A percentile compares a stretch with the other conserved stretches of the same genome.
Evolutionary conservation across 2,888 invertebrate species (phyloP).

Genomic region (Agrotis ipsilon): DNA sequence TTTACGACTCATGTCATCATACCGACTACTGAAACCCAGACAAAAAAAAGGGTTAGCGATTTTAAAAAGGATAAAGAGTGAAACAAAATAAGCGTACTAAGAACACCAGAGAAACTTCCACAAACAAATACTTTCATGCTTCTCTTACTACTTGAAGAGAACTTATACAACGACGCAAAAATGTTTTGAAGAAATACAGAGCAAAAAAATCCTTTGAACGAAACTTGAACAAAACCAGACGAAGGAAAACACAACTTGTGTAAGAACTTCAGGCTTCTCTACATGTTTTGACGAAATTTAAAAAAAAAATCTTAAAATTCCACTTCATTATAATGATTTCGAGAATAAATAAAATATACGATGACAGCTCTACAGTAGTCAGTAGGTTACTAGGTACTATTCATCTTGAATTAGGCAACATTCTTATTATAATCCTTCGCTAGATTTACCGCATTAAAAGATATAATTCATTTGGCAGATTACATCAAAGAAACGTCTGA

Average conservation of each 20-base stretch:
- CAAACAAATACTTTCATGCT: conserved; percentile 7
- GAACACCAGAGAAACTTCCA: conserved; percentile 12
- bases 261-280: conserved; percentile 56
- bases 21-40: background rate
- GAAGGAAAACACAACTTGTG: conserved; percentile 47
- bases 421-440: conserved; percentile 32
- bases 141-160: conserved; percentile 14
- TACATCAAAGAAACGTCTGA: conserved; percentile 34
- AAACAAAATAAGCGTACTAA: background rate
- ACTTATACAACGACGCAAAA: conserved; percentile 20
- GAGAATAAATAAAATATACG: conserved; percentile 57
- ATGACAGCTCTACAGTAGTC: conserved; percentile 46
- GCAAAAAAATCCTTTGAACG: conserved; percentile 22
- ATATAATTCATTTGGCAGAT: conserved; percentile 29
- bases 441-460: conserved; percentile 16
- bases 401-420: conserved; percentile 40
- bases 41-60: no score
- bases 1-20: conserved; percentile 6
- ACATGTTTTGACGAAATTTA: conserved; percentile 65
- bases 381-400: conserved; percentile 40
- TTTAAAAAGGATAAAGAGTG: background rate
- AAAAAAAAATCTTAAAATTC: conserved; percentile 69
- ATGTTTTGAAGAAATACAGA: conserved; percentile 33
- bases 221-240: conserved; percentile 38
- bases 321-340: conserved; percentile 59